Base-by-base conservation (phyloP, 2,888 invertebrate species). In the Diachrysia chrysitis region DNA sequence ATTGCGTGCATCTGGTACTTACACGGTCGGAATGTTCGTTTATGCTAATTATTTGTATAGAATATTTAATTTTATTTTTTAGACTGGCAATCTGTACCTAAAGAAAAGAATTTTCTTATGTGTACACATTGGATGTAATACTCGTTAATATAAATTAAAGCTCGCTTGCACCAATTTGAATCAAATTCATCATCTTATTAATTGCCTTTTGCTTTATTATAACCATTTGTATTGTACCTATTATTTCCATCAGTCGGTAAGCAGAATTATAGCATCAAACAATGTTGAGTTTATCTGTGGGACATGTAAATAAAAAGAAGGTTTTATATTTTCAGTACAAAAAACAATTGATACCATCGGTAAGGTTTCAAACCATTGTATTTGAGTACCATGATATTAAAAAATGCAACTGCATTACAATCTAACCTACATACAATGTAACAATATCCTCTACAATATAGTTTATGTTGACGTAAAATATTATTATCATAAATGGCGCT, bases 361-460 rank as follows among this genome's bases (percentile, higher is more conserved):
- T 72, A 56, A 79, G 85, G 87, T 87, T 87, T 81, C 70, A 63
- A 85, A 86, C 84, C 86, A 75, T 76, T 86, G 76, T 85, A 85
- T 79, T 87, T 79, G 66, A 71, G 69, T 82, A 79, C 75, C 73
- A 82, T 78, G 73, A 81, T 74, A 69, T 73, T 78, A 69, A 73
- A 76, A 79, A 79, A 77, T 60, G 23, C 76, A 76, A 84, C 69
- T 70, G 63, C 65, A 64, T 80, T 79, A 81, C 65, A 61, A 65
- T 66, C 70, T 79, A 83, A 74, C 70, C 74, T 81, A 82, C 69
- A 65, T 71, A 76, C 71, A 78, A 81, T 60, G 65, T 83, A 83
- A 79, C 83, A 81, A 79, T 77, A 74, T 73, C 61, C 62, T 70
- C 70, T 73, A 78, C 58, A 61, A 76, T 68, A 51, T 51, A 19